phyloP scores from a whole-genome alignment of 1,140 invertebrate genomes.

The Camponotus floridanus region DNA sequence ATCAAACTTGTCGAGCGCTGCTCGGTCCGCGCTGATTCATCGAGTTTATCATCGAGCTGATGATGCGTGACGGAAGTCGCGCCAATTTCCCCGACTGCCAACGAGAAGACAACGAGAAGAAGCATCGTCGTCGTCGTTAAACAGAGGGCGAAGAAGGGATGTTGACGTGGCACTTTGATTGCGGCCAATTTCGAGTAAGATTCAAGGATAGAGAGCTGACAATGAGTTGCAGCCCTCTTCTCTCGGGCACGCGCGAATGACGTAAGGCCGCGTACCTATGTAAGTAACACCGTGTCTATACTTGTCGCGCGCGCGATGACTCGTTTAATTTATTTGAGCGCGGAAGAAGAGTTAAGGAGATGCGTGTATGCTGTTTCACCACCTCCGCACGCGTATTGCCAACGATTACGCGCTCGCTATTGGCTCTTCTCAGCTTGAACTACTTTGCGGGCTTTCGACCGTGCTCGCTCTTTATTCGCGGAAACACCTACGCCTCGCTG shows the following conservation, averaged over 20 bases:
- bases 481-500: conserved; percentile 59
- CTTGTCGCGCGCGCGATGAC: conserved; percentile 63
- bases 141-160: conserved; percentile 42
- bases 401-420: conserved; percentile 72
- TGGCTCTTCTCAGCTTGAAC: conserved; percentile 72
- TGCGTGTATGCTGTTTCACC: conserved; percentile 55
- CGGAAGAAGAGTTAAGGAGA: conserved; percentile 65
- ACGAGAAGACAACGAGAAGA: conserved; percentile 23
- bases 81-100: conserved; percentile 54
- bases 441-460: conserved; percentile 77
- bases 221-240: conserved; percentile 34
- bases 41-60: conserved; percentile 19
- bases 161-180: conserved; percentile 78
- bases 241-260: conserved; percentile 60
- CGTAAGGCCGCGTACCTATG: conserved; percentile 72
- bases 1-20: neutral
- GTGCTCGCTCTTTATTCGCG: conserved; percentile 60
- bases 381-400: conserved; percentile 59
- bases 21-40: conserved; percentile 1
- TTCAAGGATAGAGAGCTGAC: conserved; percentile 73
- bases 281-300: conserved; percentile 60
- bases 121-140: neutral
- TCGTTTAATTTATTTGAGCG: conserved; percentile 74
- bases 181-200: conserved; percentile 73
- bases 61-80: conserved; percentile 49